Evolutionary conservation across 2,113 vertebrate genomes (phyloP).

Genomic region (Cyprinodon tularosa): DNA sequence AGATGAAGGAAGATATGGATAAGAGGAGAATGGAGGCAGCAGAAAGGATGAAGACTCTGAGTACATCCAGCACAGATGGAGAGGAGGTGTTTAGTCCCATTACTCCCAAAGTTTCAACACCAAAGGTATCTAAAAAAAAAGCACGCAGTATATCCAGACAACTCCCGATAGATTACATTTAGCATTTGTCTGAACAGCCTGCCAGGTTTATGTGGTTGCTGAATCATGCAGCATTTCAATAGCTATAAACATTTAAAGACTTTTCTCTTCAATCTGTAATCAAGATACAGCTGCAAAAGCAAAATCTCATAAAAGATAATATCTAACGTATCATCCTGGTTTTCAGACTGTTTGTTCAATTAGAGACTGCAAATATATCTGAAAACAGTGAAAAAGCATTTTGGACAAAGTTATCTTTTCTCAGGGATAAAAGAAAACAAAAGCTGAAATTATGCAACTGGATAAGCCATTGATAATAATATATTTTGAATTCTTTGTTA

Average conservation of each 20-base stretch:
- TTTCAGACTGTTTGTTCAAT: no score
- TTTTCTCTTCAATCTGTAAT: not conserved
- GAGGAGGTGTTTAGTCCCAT: conserved; percentile 73
- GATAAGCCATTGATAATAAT: not conserved
- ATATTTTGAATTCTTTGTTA: not conserved
- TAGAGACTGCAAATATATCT: not conserved
- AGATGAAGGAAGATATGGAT: conserved; percentile 79
- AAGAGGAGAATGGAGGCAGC: conserved; percentile 77
- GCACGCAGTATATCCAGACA: no score
- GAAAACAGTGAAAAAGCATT: not conserved
- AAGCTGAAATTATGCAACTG: not conserved
- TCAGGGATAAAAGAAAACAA: not conserved
- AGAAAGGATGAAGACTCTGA: conserved; percentile 80
- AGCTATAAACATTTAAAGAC: not conserved
- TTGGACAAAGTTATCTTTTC: not conserved
- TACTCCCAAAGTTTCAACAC: conserved; percentile 76
- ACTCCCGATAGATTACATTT: no score
- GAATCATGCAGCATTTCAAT: not conserved
- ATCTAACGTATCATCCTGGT: not conserved
- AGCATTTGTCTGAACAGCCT: not conserved
- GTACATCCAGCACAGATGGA: conserved; percentile 66
- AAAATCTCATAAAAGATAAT: not conserved
- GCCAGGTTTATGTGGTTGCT: not conserved
- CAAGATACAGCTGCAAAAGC: not conserved
- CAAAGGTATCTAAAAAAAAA: conserved; percentile 72